Conservation (phyloP, 1,140 invertebrate genomes). For the Drosophila carrolli region DNA sequence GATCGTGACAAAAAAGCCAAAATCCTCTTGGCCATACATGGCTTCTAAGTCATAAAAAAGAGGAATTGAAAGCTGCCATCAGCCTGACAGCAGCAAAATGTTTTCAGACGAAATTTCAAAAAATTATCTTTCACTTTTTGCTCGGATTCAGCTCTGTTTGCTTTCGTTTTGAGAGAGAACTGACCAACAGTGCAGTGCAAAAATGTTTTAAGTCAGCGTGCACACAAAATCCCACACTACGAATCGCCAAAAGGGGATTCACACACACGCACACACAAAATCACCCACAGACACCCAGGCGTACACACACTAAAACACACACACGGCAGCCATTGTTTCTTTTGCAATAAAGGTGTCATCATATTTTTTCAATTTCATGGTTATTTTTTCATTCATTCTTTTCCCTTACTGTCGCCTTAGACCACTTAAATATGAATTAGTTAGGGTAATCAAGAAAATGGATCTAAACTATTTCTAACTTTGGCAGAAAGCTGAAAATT, state of each 20-base stretch:
- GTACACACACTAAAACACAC: neutral
- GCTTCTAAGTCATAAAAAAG: conserved; percentile 53
- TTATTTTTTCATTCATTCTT: conserved; percentile 39
- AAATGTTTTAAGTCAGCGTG: conserved; percentile 65
- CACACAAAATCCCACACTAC: conserved; percentile 52
- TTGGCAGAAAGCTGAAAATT: neutral
- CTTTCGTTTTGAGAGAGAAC: conserved; percentile 40
- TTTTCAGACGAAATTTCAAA: conserved; percentile 63
- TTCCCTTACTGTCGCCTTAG: neutral
- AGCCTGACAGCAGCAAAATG: conserved; percentile 33
- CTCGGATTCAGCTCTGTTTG: conserved; percentile 18
- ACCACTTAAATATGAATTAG: conserved; percentile 34
- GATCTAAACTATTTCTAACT: neutral
- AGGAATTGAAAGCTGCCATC: conserved; percentile 39
- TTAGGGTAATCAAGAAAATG: neutral
- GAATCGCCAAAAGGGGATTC: conserved; percentile 1
- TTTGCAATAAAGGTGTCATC: conserved; percentile 77
- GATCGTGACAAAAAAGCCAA: conserved; percentile 76
- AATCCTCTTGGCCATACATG: conserved; percentile 31
- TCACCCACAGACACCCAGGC: neutral
- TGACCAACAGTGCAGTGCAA: conserved; percentile 49
- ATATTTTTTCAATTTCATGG: conserved; percentile 79
- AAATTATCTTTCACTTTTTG: conserved; percentile 72
- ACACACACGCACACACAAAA: neutral
- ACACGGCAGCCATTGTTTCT: conserved; percentile 46